A percentile compares a stretch with the other conserved stretches of the same genome.
Evolutionary conservation across 35 echinoderm and acorn worm genomes (phyloP).

Genomic region (Strongylocentrotus purpuratus): DNA sequence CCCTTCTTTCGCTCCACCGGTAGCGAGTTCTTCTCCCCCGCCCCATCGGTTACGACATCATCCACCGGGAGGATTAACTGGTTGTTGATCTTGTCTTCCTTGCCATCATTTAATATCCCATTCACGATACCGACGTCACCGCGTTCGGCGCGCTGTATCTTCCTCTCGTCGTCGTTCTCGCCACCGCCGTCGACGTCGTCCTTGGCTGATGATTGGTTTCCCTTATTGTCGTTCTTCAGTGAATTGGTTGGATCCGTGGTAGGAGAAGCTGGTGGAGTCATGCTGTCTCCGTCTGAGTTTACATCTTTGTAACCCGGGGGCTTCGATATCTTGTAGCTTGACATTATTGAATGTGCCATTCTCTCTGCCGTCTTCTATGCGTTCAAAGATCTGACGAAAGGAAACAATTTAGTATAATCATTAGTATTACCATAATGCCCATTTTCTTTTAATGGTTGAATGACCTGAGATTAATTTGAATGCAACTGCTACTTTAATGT

Average conservation of each 20-base stretch:
- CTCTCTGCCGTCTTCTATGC: background rate
- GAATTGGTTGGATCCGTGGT: background rate
- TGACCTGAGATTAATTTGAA: too few relatives aligned
- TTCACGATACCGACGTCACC: background rate
- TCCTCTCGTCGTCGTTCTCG: background rate
- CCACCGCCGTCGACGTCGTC: background rate
- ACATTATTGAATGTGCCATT: background rate
- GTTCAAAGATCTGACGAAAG: background rate
- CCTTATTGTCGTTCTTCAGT: background rate
- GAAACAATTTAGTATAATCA: too few relatives aligned
- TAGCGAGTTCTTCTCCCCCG: background rate
- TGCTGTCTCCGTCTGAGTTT: background rate
- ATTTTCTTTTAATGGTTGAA: too few relatives aligned
- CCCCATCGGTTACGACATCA: background rate
- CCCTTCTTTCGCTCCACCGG: background rate
- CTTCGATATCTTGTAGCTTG: background rate
- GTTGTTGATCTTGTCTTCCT: background rate
- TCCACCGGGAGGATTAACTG: background rate
- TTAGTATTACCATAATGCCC: too few relatives aligned
- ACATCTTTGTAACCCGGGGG: background rate
- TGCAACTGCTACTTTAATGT: too few relatives aligned
- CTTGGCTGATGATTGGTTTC: background rate
- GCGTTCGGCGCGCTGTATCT: background rate
- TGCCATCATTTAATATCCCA: background rate
- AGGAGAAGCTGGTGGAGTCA: background rate